phyloP scores from a whole-genome alignment of 1,140 invertebrate genomes.

The Tribolium castaneum region DNA sequence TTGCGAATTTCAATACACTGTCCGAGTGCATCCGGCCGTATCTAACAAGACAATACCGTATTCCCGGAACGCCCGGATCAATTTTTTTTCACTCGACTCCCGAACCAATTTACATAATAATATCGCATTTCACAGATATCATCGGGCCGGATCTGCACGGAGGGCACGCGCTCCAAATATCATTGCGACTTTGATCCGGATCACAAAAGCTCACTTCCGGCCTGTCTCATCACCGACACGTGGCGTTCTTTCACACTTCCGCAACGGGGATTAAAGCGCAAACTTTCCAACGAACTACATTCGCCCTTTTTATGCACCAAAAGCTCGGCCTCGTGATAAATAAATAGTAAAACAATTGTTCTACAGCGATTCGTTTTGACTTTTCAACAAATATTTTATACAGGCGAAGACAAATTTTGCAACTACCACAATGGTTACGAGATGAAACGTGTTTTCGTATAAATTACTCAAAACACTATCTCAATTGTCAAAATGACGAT shows the following conservation, averaged over 20 bases:
- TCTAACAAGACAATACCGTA: conserved; percentile 24
- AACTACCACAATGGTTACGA: no score
- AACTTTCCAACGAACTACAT: background rate
- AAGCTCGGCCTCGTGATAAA: background rate
- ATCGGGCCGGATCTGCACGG: conserved; percentile 24
- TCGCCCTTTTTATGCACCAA: background rate
- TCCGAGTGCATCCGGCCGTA: background rate
- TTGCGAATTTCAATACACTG: conserved; percentile 34
- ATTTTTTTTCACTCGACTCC: conserved; percentile 33
- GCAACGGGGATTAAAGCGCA: conserved; percentile 12
- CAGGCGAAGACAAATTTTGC: no score
- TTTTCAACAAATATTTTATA: no score
- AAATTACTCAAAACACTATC: no score
- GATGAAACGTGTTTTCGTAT: no score
- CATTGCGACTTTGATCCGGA: conserved; percentile 53
- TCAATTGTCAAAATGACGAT: no score
- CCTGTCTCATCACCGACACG: conserved; percentile 56
- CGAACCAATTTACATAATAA: conserved; percentile 32
- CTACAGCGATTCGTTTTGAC: no score
- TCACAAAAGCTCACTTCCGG: conserved; percentile 58
- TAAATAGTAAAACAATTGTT: no score
- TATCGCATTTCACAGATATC: conserved; percentile 47
- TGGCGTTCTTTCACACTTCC: conserved; percentile 57
- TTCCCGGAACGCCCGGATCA: conserved; percentile 14
- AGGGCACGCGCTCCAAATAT: conserved; percentile 50